Conservation (phyloP, 2,888 invertebrate genomes). For the Zygothrica quintamaculata region DNA sequence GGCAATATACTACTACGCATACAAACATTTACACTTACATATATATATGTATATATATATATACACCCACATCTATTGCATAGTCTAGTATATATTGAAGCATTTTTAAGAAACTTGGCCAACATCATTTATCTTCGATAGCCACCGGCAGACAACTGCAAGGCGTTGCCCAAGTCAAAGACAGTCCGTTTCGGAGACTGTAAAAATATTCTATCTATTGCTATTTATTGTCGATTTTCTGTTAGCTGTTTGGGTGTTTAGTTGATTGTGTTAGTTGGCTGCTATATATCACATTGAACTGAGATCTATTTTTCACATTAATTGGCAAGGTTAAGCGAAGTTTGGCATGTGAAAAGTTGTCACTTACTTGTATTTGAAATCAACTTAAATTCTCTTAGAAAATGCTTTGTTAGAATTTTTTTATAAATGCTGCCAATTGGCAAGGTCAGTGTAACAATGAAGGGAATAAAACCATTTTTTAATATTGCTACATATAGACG, state of each 20-base stretch:
- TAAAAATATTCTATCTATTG: constrained; percentile 52
- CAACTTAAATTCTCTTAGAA: constrained; percentile 51
- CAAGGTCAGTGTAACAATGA: constrained; percentile 72
- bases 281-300: constrained; percentile 35
- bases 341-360: constrained; percentile 56
- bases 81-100: constrained; percentile 7
- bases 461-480: constrained; percentile 31
- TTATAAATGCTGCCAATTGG: constrained; percentile 9
- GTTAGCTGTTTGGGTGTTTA: no score
- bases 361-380: constrained; percentile 23
- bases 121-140: constrained; percentile 74
- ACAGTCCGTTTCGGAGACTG: constrained; percentile 11
- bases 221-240: constrained; percentile 30
- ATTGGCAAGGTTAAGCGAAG: constrained; percentile 74
- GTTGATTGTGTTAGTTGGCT: no score
- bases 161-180: constrained; percentile 35
- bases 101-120: constrained; percentile 41
- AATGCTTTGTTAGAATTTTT: constrained; percentile 32
- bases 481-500: constrained; percentile 44
- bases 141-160: constrained; percentile 32
- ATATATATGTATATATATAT: constrained; percentile 8
- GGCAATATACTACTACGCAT: constrained; percentile 24
- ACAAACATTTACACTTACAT: constrained; percentile 4
- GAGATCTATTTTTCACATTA: constrained; percentile 70
- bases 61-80: not conserved